Evolutionary conservation across 2,113 vertebrate genomes (phyloP).

Genomic region (Oceanites oceanicus): DNA sequence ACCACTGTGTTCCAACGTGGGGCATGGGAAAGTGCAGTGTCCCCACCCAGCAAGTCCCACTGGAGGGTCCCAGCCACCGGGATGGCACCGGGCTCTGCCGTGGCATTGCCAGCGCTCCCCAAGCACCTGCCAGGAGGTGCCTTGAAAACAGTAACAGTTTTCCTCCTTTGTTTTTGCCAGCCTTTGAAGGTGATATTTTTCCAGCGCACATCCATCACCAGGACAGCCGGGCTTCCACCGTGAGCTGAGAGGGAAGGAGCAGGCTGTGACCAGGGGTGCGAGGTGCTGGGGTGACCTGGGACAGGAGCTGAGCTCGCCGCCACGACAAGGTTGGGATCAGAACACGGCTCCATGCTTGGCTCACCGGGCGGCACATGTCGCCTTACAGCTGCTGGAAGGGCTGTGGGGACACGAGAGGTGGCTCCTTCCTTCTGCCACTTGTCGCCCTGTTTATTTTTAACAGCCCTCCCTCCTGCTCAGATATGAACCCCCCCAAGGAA

Average conservation of each 20-base stretch:
- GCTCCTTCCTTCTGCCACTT: slow-evolving; percentile 58
- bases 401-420: not conserved
- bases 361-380: not conserved
- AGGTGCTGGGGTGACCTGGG: not conserved
- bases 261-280: not conserved
- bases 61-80: not conserved
- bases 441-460: slow-evolving; percentile 56
- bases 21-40: not conserved
- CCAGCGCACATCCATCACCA: not conserved
- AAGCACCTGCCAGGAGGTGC: not conserved
- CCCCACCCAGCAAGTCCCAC: not conserved
- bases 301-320: not conserved
- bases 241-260: not conserved
- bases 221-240: rapidly evolving
- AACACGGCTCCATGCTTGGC: not conserved
- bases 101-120: not conserved
- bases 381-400: not conserved
- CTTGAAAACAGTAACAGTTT: not conserved
- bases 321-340: rapidly evolving
- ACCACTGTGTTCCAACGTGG: rapidly evolving
- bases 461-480: slow-evolving; percentile 3
- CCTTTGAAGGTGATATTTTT: not conserved
- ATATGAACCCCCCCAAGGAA: not conserved
- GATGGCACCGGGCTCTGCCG: rapidly evolving
- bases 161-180: not conserved